These are phyloP conservation scores for Calameuta filiformis DNA, from an alignment of 2,888 invertebrate genomes.

Conservation along the genomic window DNA sequence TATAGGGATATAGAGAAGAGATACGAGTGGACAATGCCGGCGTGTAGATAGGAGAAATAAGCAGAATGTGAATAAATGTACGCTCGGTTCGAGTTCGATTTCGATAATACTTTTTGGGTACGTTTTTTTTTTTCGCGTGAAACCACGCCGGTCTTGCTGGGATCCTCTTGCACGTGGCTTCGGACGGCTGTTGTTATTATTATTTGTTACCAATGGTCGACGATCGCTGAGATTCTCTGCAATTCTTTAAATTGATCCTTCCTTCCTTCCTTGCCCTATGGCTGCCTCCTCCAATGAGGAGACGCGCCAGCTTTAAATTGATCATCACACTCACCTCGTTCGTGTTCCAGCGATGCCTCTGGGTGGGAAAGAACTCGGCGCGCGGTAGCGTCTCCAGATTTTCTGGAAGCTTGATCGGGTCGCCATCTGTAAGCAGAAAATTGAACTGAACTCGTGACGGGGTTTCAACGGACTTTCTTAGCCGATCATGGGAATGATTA, in stretches of 20 bases:
- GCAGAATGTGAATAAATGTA: not conserved
- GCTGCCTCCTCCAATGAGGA: no score
- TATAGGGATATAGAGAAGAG: not conserved
- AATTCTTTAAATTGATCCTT: not conserved
- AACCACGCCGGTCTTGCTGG: not conserved
- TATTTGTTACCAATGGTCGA: not conserved
- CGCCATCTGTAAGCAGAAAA: slow-evolving; percentile 75
- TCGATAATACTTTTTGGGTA: slow-evolving; percentile 42
- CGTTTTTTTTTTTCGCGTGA: slow-evolving; percentile 17
- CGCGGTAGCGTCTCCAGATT: slow-evolving; percentile 94
- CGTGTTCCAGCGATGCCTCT: slow-evolving; percentile 98
- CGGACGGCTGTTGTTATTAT: not conserved
- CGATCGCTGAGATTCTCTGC: not conserved
- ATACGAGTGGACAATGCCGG: not conserved
- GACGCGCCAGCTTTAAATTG: not conserved
- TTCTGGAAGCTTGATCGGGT: slow-evolving; percentile 93
- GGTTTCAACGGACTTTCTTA: not conserved
- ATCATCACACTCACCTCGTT: slow-evolving; percentile 83
- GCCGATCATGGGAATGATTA: not conserved
- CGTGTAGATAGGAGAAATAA: not conserved
- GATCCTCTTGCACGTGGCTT: not conserved
- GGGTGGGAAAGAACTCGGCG: slow-evolving; percentile 94
- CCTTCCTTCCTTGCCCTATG: no score
- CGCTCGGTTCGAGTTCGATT: slow-evolving; percentile 25
- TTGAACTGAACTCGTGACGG: not conserved